A percentile compares a stretch with the other conserved stretches of the same genome.
These are phyloP conservation scores for Paralvinella palmiformis DNA, from an alignment of 1,140 invertebrate species.

Conservation along the genomic window DNA sequence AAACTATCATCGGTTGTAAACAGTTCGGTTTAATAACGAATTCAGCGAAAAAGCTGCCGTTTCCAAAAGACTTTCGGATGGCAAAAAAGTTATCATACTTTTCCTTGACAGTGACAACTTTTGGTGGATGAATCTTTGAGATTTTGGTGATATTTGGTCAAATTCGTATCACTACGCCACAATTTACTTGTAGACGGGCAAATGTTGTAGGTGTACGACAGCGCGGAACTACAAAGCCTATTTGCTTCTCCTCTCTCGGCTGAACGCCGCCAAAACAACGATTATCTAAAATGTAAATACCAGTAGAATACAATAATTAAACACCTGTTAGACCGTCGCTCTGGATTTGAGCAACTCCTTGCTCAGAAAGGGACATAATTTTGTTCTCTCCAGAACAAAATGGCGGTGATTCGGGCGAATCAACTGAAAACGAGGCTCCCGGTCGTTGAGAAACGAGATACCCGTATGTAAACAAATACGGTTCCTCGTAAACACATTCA, in stretches of 20 bases:
- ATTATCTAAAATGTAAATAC: neutral
- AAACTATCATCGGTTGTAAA: too few species aligned
- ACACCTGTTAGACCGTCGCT: constrained; percentile 13
- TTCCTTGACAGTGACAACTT: too few species aligned
- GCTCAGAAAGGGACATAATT: constrained; percentile 19
- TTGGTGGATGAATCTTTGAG: too few species aligned
- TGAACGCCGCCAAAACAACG: neutral
- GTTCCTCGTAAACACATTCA: too few species aligned
- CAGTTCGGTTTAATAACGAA: too few species aligned
- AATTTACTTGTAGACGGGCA: neutral
- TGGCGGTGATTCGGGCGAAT: constrained; percentile 18
- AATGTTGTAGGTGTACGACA: neutral
- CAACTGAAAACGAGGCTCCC: neutral
- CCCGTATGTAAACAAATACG: neutral
- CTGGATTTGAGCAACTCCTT: constrained; percentile 3
- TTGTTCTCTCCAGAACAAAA: constrained; percentile 13
- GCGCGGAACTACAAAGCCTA: neutral
- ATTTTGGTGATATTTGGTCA: neutral
- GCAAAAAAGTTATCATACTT: too few species aligned
- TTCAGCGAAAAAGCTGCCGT: too few species aligned
- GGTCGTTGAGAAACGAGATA: neutral
- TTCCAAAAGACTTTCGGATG: too few species aligned
- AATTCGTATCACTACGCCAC: too few species aligned
- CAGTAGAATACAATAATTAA: neutral
- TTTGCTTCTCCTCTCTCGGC: neutral